These are phyloP conservation scores for Aphaenogaster floridana DNA, from an alignment of 1,140 invertebrate genomes.

Conservation along the genomic window DNA sequence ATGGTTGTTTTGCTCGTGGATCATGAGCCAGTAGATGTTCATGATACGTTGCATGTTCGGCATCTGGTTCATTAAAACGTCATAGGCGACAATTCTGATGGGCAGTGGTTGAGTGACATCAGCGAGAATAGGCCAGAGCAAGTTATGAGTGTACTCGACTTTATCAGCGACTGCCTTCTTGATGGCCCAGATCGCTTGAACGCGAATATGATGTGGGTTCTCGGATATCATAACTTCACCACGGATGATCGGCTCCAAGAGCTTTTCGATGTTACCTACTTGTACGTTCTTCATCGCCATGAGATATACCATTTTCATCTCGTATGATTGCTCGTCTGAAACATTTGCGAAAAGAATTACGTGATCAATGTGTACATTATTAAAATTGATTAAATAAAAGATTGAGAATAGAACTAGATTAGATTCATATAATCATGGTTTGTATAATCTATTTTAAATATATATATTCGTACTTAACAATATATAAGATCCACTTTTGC, in stretches of 20 bases:
- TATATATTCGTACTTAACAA: neutral
- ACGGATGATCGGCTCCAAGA: slow-evolving; percentile 76
- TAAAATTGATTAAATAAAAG: slow-evolving; percentile 3
- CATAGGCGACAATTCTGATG: slow-evolving; percentile 82
- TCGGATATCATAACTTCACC: slow-evolving; percentile 70
- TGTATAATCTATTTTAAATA: neutral
- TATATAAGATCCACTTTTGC: neutral
- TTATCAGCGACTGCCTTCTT: slow-evolving; percentile 71
- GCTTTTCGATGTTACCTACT: slow-evolving; percentile 69
- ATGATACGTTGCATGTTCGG: slow-evolving; percentile 79
- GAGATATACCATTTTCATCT: slow-evolving; percentile 79
- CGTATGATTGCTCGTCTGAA: slow-evolving; percentile 74
- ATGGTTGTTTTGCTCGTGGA: slow-evolving; percentile 80
- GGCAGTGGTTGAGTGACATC: slow-evolving; percentile 78
- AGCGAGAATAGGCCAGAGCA: slow-evolving; percentile 84
- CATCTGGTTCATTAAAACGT: slow-evolving; percentile 81
- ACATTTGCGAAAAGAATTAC: slow-evolving; percentile 19
- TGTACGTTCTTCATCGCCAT: slow-evolving; percentile 80
- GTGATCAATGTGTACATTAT: neutral
- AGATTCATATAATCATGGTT: too few relatives aligned
- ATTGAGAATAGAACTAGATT: neutral
- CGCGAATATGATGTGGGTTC: slow-evolving; percentile 77
- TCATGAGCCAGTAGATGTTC: slow-evolving; percentile 85
- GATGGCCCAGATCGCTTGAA: slow-evolving; percentile 80
- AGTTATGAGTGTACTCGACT: slow-evolving; percentile 74